Evolutionary conservation across 2,888 invertebrate species (phyloP).

Genomic region (Odontothrips loti): DNA sequence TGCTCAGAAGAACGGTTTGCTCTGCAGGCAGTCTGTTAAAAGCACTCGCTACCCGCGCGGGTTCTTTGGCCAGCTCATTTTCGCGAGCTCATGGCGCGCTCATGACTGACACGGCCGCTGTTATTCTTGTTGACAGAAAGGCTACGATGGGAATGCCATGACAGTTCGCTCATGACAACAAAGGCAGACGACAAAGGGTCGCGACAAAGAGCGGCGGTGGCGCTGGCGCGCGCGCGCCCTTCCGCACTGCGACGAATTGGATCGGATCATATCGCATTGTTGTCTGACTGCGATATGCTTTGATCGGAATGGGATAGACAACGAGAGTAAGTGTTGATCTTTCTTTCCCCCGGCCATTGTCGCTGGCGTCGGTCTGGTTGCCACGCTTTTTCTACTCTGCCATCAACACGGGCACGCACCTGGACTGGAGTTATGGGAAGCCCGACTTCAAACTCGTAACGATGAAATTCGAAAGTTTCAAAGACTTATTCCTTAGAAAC

Average conservation of each 20-base stretch:
- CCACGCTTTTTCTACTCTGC: slow-evolving; percentile 9
- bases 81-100: no score
- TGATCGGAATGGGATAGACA: slow-evolving; percentile 22
- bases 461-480: no score
- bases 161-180: not conserved
- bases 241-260: not conserved
- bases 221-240: not conserved
- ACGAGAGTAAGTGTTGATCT: slow-evolving; percentile 23
- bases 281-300: slow-evolving; percentile 19
- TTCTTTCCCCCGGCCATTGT: slow-evolving; percentile 15
- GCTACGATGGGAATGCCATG: not conserved
- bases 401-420: no score
- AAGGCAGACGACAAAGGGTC: not conserved
- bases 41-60: no score
- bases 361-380: not conserved
- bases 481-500: no score
- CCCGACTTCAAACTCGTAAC: no score
- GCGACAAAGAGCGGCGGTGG: not conserved
- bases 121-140: no score
- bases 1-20: no score
- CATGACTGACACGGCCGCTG: no score
- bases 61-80: no score
- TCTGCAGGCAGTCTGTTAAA: no score
- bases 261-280: slow-evolving; percentile 19
- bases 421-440: no score